A percentile compares a stretch with the other conserved stretches of the same genome.
Conservation (phyloP, 2,113 vertebrate genomes). For the Carassius carassius region DNA sequence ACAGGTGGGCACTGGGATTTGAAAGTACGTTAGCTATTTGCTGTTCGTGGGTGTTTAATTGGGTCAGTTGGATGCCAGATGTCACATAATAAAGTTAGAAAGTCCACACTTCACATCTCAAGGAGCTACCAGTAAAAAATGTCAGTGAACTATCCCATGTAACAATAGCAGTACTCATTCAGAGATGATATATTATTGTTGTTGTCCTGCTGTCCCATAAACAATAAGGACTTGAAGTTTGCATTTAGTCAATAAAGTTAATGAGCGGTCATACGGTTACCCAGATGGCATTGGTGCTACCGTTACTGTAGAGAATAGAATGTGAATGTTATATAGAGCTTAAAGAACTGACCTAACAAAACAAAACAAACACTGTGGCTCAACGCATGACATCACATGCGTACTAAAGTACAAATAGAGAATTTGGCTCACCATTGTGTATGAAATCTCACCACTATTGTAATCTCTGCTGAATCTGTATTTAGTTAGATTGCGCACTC, state of each 20-base stretch:
- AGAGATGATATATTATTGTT: neutral
- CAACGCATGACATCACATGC: neutral
- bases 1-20: conserved; percentile 16
- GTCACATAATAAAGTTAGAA: neutral
- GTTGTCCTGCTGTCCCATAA: neutral
- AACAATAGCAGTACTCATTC: neutral
- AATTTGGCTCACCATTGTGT: neutral
- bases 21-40: conserved; percentile 1
- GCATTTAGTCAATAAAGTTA: neutral
- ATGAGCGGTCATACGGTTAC: neutral
- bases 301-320: neutral
- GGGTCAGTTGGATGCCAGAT: neutral
- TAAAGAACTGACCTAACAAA: neutral
- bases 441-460: conserved; percentile 15
- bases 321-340: neutral
- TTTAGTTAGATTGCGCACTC: conserved; percentile 4
- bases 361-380: neutral
- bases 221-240: neutral
- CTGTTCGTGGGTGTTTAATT: neutral
- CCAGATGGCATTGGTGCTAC: neutral
- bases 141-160: neutral
- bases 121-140: neutral
- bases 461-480: neutral
- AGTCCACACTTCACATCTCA: neutral
- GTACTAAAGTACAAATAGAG: conserved; percentile 18